Evolutionary conservation across 2,888 invertebrate species (phyloP).

Genomic region (Hyles lineata): DNA sequence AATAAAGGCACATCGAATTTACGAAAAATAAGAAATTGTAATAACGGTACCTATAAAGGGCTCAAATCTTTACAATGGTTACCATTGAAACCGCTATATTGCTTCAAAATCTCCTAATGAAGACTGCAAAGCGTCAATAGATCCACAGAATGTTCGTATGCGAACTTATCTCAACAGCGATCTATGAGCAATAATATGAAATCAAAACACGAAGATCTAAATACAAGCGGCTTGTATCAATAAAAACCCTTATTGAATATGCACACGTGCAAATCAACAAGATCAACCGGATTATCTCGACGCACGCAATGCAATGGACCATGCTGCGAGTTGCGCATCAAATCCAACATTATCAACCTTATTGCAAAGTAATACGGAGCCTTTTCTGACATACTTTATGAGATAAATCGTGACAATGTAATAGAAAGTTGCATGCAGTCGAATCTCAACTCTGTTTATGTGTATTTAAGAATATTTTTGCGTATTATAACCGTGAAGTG

Average conservation of each 20-base stretch:
- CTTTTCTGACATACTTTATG: background rate
- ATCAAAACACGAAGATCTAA: slow-evolving; percentile 5
- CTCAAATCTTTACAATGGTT: too few relatives aligned
- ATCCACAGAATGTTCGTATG: background rate
- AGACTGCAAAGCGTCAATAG: too few relatives aligned
- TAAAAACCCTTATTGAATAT: slow-evolving; percentile 46
- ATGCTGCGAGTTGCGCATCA: background rate
- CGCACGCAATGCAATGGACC: slow-evolving; percentile 13
- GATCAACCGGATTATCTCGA: slow-evolving; percentile 45
- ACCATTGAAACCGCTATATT: too few relatives aligned
- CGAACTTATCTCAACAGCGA: background rate
- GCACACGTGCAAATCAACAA: slow-evolving; percentile 49
- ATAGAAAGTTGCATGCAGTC: background rate
- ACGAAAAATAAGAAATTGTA: too few relatives aligned
- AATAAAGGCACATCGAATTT: too few relatives aligned
- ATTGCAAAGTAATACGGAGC: background rate
- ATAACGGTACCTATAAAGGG: too few relatives aligned
- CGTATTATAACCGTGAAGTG: background rate
- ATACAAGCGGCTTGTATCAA: slow-evolving; percentile 5
- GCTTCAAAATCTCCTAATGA: too few relatives aligned
- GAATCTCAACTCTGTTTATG: background rate
- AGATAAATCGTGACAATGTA: slow-evolving; percentile 7
- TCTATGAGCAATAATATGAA: background rate
- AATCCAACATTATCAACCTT: background rate
- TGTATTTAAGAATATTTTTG: background rate